Evolutionary conservation across 2,797 vertebrate species (phyloP).

Genomic region (Gymnoscopelus microlampas): DNA sequence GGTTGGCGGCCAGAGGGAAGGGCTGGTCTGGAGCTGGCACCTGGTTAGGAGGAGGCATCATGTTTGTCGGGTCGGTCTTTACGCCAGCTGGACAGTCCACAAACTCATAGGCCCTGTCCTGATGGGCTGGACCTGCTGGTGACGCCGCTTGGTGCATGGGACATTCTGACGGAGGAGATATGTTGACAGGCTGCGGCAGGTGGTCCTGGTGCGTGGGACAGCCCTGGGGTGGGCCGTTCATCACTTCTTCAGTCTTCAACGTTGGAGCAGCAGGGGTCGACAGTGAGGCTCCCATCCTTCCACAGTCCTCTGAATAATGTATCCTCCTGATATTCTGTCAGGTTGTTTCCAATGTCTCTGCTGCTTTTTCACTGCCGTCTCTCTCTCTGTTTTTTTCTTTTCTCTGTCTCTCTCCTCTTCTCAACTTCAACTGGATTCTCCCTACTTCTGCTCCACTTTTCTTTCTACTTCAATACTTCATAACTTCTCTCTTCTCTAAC

Average conservation of each 20-base stretch:
- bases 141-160: constrained; percentile 53
- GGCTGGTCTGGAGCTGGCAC: constrained; percentile 88
- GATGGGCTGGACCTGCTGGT: constrained; percentile 84
- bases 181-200: no score
- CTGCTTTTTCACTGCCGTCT: no score
- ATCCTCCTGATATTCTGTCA: no score
- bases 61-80: constrained; percentile 87
- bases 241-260: constrained; percentile 54
- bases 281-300: constrained; percentile 82
- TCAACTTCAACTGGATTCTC: no score
- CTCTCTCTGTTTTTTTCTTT: no score
- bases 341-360: no score
- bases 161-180: constrained; percentile 45
- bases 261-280: constrained; percentile 73
- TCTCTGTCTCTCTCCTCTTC: no score
- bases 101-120: constrained; percentile 91
- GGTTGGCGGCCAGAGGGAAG: constrained; percentile 80
- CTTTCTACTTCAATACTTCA: no score
- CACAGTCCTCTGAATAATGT: not conserved
- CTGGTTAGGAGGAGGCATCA: constrained; percentile 98
- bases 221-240: constrained; percentile 68
- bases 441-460: no score
- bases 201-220: constrained; percentile 85
- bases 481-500: no score
- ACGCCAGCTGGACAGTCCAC: constrained; percentile 82